Conservation (phyloP, 1,140 invertebrate species). For the Leptoteleia sp. region DNA sequence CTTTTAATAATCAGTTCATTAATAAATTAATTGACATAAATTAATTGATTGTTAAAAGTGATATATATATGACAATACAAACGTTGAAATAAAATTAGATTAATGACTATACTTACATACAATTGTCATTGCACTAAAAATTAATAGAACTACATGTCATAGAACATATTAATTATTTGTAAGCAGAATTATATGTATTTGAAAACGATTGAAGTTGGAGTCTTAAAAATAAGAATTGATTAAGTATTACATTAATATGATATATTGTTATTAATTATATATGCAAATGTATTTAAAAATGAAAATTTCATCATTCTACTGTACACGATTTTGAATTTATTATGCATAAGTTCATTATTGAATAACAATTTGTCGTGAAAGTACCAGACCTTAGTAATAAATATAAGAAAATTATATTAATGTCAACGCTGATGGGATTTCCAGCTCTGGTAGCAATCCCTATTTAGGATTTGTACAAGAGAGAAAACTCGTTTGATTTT, state of each 20-base stretch:
- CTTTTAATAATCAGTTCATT: too few relatives aligned
- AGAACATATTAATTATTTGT: constrained; percentile 12
- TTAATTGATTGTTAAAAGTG: too few relatives aligned
- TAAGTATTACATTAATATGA: constrained; percentile 8
- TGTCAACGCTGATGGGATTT: constrained; percentile 51
- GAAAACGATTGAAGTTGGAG: constrained; percentile 2
- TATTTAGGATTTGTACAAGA: constrained; percentile 51
- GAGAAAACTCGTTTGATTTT: constrained; percentile 62
- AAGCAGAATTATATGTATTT: constrained; percentile 21
- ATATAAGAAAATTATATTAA: constrained; percentile 51
- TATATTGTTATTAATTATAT: neutral
- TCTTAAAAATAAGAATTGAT: constrained; percentile 13
- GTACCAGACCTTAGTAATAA: constrained; percentile 44
- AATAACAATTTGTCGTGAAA: constrained; percentile 26
- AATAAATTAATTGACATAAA: too few relatives aligned
- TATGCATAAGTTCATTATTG: neutral
- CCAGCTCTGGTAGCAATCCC: constrained; percentile 60
- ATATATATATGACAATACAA: too few relatives aligned
- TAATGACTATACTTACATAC: too few relatives aligned
- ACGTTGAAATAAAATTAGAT: neutral
- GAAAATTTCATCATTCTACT: constrained; percentile 3
- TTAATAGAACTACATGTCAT: constrained; percentile 5
- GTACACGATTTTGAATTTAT: neutral
- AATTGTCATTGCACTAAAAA: constrained; percentile 17
- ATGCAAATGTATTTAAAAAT: constrained; percentile 1